These are phyloP conservation scores for Hydrochoerus hydrochaeris DNA, from an alignment of 2,113 vertebrate genomes.

Conservation along the genomic window DNA sequence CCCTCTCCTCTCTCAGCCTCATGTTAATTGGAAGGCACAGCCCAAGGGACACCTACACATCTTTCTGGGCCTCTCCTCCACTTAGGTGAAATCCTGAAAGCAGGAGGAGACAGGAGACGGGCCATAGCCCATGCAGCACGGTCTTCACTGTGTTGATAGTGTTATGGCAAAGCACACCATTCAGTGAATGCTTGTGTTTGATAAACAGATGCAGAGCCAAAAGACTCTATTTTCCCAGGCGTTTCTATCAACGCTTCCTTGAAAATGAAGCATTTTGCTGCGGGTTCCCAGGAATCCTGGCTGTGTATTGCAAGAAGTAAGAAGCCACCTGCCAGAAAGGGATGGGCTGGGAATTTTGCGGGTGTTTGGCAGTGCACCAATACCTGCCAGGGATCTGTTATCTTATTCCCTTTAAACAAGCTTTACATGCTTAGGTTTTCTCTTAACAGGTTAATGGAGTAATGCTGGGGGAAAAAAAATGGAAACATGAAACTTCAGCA, in stretches of 20 bases:
- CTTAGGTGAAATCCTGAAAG: not conserved
- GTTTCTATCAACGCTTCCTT: conserved; percentile 46
- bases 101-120: not conserved
- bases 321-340: not conserved
- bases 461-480: not conserved
- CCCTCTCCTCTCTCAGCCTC: not conserved
- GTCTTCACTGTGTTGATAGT: not conserved
- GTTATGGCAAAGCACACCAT: not conserved
- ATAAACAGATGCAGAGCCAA: conserved; percentile 51
- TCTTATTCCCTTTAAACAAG: conserved; percentile 13
- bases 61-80: not conserved
- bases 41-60: not conserved
- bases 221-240: conserved; percentile 47
- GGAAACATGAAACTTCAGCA: not conserved
- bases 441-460: conserved; percentile 19
- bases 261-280: conserved; percentile 3
- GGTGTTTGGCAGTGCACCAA: not conserved
- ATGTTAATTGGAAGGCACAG: not conserved
- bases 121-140: not conserved
- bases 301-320: not conserved
- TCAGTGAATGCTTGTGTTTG: not conserved
- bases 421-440: not conserved
- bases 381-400: not conserved
- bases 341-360: not conserved
- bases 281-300: conserved; percentile 22